A percentile compares a stretch with the other conserved stretches of the same genome.
Evolutionary conservation across 2,797 vertebrate species (phyloP).

Genomic region (Notolepis coatsorum): DNA sequence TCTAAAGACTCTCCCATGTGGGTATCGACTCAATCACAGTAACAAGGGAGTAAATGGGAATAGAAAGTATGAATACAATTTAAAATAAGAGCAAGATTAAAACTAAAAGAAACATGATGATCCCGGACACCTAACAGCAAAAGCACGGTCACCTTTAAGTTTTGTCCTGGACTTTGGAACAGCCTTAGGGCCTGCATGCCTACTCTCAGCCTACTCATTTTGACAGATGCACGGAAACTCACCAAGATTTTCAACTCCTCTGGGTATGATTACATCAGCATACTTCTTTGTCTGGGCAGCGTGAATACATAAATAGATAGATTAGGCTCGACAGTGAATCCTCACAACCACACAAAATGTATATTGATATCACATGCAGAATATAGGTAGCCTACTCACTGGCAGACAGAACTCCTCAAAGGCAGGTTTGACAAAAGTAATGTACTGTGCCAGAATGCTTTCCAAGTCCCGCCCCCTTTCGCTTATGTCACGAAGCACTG

Average conservation of each 20-base stretch:
- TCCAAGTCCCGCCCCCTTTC: constrained; percentile 92
- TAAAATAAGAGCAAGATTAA: too few relatives aligned
- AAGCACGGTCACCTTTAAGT: too few relatives aligned
- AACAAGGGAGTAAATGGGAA: too few relatives aligned
- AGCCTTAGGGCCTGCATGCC: neutral
- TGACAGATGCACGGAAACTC: constrained; percentile 60
- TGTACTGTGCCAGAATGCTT: constrained; percentile 92
- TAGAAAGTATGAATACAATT: too few relatives aligned
- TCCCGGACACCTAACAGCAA: too few relatives aligned
- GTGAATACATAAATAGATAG: constrained; percentile 9
- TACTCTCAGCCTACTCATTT: neutral
- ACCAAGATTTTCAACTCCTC: constrained; percentile 94
- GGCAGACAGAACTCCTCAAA: constrained; percentile 98
- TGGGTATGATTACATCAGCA: constrained; percentile 94
- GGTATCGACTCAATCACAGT: too few relatives aligned
- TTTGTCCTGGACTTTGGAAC: neutral
- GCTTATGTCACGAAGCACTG: constrained; percentile 93
- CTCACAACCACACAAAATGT: neutral
- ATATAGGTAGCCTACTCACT: constrained; percentile 83
- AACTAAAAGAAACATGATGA: too few relatives aligned
- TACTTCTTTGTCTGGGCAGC: constrained; percentile 92
- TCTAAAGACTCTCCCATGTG: neutral
- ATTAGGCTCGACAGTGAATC: constrained; percentile 2
- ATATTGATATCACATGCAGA: neutral
- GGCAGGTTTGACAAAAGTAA: constrained; percentile 95